Evolutionary conservation across 2,888 invertebrate species (phyloP).

Genomic region (Callimorpha dominula): DNA sequence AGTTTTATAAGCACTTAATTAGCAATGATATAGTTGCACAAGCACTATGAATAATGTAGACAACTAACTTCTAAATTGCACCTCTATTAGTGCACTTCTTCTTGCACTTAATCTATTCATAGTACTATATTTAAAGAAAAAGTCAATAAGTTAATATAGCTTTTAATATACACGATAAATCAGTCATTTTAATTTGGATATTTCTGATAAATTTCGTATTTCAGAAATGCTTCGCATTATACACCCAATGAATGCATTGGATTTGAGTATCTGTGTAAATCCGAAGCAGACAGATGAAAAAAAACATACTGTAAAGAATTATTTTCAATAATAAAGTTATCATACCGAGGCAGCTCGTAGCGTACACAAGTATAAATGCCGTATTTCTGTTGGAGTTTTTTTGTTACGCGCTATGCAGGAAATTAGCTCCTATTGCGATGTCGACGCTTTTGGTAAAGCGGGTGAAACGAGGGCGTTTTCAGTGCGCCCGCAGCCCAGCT

Average conservation of each 20-base stretch:
- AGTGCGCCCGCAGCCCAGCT: constrained; percentile 76
- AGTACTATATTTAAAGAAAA: constrained; percentile 15
- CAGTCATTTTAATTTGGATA: constrained; percentile 6
- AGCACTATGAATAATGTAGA: constrained; percentile 65
- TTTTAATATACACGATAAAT: background rate
- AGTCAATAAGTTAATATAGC: background rate
- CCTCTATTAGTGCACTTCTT: constrained; percentile 69
- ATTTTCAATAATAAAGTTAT: constrained; percentile 64
- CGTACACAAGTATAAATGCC: constrained; percentile 70
- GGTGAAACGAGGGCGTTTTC: constrained; percentile 81
- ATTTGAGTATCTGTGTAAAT: constrained; percentile 20
- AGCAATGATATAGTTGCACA: constrained; percentile 65
- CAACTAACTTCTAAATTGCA: constrained; percentile 54
- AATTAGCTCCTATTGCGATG: constrained; percentile 87
- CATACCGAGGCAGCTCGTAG: constrained; percentile 60
- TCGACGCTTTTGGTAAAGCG: constrained; percentile 85
- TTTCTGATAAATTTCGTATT: background rate
- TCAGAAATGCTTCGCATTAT: constrained; percentile 6
- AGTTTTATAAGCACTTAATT: constrained; percentile 51
- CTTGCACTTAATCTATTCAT: constrained; percentile 53
- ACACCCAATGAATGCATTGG: constrained; percentile 19
- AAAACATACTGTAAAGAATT: constrained; percentile 51
- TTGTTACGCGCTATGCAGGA: constrained; percentile 84
- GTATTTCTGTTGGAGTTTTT: constrained; percentile 80
- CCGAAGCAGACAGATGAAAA: constrained; percentile 29